Evolutionary conservation across 2,797 vertebrate genomes (phyloP), one percentile per base, ranked within the genome.

Genomic region (Heliangelus exortis): DNA sequence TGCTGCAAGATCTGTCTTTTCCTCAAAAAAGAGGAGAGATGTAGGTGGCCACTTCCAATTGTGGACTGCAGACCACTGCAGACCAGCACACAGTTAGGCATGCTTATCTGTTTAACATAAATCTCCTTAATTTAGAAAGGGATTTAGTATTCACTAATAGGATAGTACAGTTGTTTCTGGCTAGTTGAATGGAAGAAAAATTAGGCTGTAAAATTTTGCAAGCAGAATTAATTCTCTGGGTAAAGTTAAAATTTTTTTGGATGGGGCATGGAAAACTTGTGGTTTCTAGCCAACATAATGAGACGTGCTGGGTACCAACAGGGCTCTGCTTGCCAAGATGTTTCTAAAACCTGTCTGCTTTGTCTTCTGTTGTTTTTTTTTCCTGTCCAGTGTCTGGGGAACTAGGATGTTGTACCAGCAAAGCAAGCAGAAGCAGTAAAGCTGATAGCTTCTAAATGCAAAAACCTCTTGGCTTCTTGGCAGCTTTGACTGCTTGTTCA

Each of bases 101-200:
- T 0, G 0, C 23, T 33, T 39, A 36, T 18, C 15, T 67, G 41
- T 29, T 43, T 69, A 51, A 45, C 3, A 2, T 12, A 25, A 22
- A 15, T 47, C 12, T 71, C 18, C 20, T 41, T 77, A 53, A 33
- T 1, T 7, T 57, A 63, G 26, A 45, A 72, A 50, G 59, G 78
- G 25, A 39, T 71, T 55, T 36, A 29, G 15, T 79, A 8, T 73
- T 84, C 12, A 17, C 25, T 72, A 12, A 21, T 34, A 62, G 43
- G 19, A 23, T 31, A 50, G 25, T 16, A 9, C 62, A 66, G 34
- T 73, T 87, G 19, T 63, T 89, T 91, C n/a, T 86, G n/a, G 8
- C 15, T 61, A 65, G 47, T 4, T 59, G 62, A 65, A 53, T 78
- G 55, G 18, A 74, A 65, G 28, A 36, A 29, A n/a, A 61, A 71